Base-by-base conservation (phyloP, 2,113 vertebrate species). In the Mandrillus leucophaeus region DNA sequence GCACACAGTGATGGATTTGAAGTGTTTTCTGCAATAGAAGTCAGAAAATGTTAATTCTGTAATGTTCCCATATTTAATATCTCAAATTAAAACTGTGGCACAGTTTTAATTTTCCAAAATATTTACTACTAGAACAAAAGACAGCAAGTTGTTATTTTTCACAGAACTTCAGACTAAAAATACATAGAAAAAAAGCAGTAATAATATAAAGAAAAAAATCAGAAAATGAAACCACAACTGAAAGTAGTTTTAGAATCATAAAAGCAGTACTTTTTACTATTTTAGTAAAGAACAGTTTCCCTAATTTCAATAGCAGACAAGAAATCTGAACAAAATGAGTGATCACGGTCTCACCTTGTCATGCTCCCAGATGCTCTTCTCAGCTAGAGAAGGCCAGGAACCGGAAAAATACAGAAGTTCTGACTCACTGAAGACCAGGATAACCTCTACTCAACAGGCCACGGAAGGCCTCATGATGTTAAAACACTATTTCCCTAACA, bases 21-120 rank as follows among this genome's bases (percentile, higher is more conserved):
- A 88, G 30, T 80, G 57, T 64, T 97, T 95, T 68, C 27, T 80
- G 52, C 55, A 93, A 93, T 1, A 88, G 27, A 89, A 30, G 14
- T 88, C 80, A 83, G 78, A 95, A 86, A 91, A 12, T 50, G 94
- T 96, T 55, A 92, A 72, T 75, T 93, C 88, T 81, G 61, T 57
- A 93, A 81, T 81, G 92, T 95, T 45, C 57, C 27, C 48, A 27
- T 57, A 88, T 73, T 83, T 86, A 11, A 83, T 20, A 30, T 64
- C 61, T 30, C 61, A 64, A 64, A 32, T 64, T 64, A 32, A 64
- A 64, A 64, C 27, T 70, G 40, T 91, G 22, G 23, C 20, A 72
- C 55, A 75, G 83, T 73, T 45, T 93, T 88, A 86, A 88, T 95
- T 91, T 95, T 92, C 82, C 43, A 81, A 96, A 93, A 92, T 95